Evolutionary conservation across 2,113 vertebrate species (phyloP), one percentile per base, ranked within the genome.

Genomic region (Diglossa brunneiventris): DNA sequence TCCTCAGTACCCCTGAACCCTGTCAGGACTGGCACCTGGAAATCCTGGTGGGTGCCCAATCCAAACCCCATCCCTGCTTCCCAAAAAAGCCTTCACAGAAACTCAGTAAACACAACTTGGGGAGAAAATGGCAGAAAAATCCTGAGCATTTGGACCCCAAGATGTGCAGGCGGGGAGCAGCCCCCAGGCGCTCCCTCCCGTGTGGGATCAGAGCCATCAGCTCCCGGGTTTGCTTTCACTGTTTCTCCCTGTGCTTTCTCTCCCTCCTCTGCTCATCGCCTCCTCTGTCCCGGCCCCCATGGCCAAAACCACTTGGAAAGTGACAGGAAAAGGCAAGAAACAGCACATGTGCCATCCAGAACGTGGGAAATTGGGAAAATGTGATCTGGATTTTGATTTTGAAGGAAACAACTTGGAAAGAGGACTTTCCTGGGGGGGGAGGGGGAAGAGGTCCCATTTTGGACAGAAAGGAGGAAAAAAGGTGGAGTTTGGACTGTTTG

Each of bases 21-120:
- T 11, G 0, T 11, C 17, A 27, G 28, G 30, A 50, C 6, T 0
- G 0, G 31, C 39, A 53, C 19, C 62, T 27, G 33, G 21, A 21
- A 58, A 55, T 15, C 42, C 63, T 13, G 9, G 10, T 0, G 0
- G 47, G 31, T 9, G 9, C 63, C 37, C 31, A 26, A 3, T 0
- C 13, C 78, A 28, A 74, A 20, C 53, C 9, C 2, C 63, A 44
- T 7, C 22, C 39, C 44, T 5, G 4, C 4, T 33, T 13, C 46
- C 56, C 4, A 2, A 33, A 24, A 33, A 41, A 82, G 6, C 42
- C 62, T 27, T 46, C 58, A 3, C 0, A 11, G 58, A 1, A 1
- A 59, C 16, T 13, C 16, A 3, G 10, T 16, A 28, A 74, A 69
- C 49, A 46, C 0, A 11, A 7, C 35, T 10, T 10, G 23, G 73